Evolutionary conservation across 2,797 vertebrate genomes (phyloP), one percentile per base, ranked within the genome.

Genomic region (Apogon talboti): DNA sequence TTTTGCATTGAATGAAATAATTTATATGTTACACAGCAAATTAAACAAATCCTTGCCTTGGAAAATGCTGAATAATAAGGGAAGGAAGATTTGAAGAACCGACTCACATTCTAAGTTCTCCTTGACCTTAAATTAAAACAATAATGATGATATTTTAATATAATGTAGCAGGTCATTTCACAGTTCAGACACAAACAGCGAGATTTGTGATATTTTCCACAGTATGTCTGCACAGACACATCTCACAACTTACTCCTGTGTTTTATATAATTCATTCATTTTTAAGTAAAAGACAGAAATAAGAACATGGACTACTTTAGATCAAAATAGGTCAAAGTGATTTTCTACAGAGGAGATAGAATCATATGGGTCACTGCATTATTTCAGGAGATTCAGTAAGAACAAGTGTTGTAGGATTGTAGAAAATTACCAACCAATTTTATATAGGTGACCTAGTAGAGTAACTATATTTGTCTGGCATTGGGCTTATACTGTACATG

Each of bases 311-410:
- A 83, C 91, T 92, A 92, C 84, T 92, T 94, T 87, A 83, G 69
- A 78, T 85, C 76, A 78, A 93, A 94, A 90, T 94, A 86, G 94
- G 92, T 92, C 92, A 94, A 79, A 85, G 85, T 83, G 74, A 90
- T 91, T 92, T 92, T 85, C 86, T 90, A 81, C 84, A 55, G 81
- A 85, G 68, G 81, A 88, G 78, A 75, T 84, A 83, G 73, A 91
- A 88, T 86, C 82, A 88, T 90, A 93, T 93, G 90, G 94, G 93
- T 94, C 93, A 92, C 76, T 86, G 82, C 90, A 93, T 92, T 92
- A 93, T 92, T 92, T 91, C 90, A 91, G 90, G 92, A 86, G 81
- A 90, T 88, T 86, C 82, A 78, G 74, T 65, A 76, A 86, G 86
- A 91, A 89, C 74, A 75, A 83, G 83, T 75, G 84, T 87, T 87